phyloP scores from a whole-genome alignment of 2,888 invertebrate genomes.

The Ormyrus pomaceus region DNA sequence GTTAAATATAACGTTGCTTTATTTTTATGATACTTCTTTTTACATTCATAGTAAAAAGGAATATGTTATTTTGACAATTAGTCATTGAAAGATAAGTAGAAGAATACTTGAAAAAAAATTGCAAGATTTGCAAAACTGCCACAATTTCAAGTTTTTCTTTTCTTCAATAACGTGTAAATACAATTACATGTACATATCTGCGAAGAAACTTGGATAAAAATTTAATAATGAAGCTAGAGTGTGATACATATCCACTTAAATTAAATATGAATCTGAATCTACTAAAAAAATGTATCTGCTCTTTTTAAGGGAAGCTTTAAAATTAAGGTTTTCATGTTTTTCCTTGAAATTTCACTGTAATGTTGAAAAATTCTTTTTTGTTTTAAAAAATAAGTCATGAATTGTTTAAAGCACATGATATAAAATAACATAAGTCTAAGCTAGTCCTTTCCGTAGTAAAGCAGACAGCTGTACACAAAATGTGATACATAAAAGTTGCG shows the following conservation, averaged over 20 bases:
- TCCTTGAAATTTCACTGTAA: not conserved
- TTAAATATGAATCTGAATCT: too few species aligned
- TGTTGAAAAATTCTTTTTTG: slow-evolving; percentile 11
- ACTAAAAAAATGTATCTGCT: too few species aligned
- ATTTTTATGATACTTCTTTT: not conserved
- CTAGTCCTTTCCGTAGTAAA: slow-evolving; percentile 68
- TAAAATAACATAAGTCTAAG: slow-evolving; percentile 60
- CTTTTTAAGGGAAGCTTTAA: too few species aligned
- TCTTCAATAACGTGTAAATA: slow-evolving; percentile 44
- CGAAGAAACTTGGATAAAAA: slow-evolving; percentile 23
- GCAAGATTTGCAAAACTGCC: not conserved
- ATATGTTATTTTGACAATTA: slow-evolving; percentile 8
- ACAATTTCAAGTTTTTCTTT: slow-evolving; percentile 3
- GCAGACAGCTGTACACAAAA: slow-evolving; percentile 68
- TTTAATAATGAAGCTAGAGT: slow-evolving; percentile 35
- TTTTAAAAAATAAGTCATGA: slow-evolving; percentile 17
- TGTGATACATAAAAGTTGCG: slow-evolving; percentile 69
- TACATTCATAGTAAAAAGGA: not conserved
- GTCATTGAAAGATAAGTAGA: not conserved
- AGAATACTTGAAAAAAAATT: not conserved
- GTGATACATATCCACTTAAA: slow-evolving; percentile 49
- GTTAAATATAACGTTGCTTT: too few species aligned
- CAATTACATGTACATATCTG: slow-evolving; percentile 46
- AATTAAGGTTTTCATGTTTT: not conserved
- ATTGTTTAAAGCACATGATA: slow-evolving; percentile 2